Percentiles rank a stretch among this genome's conserved stretches.
These are phyloP conservation scores for Parus major DNA, from an alignment of 2,113 vertebrate species.

Conservation along the genomic window DNA sequence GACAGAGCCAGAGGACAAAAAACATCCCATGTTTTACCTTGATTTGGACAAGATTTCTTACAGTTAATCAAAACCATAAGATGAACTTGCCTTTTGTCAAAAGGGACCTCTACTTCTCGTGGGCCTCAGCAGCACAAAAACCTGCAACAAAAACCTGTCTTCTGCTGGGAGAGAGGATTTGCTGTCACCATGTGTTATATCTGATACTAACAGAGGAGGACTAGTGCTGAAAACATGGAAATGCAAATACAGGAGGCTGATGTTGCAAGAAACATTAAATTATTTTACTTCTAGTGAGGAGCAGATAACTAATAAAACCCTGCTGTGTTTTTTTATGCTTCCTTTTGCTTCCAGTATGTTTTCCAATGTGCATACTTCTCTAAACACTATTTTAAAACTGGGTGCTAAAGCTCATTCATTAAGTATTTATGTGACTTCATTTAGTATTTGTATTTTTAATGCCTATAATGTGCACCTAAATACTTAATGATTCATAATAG, in stretches of 20 bases:
- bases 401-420: not conserved
- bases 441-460: not conserved
- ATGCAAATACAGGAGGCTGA: not conserved
- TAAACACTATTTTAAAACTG: not conserved
- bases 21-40: not conserved
- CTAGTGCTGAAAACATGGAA: not conserved
- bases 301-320: not conserved
- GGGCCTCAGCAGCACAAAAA: not conserved
- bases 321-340: not conserved
- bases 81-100: not conserved
- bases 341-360: not conserved
- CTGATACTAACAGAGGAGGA: not conserved
- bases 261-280: not conserved
- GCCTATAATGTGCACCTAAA: not conserved
- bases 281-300: not conserved
- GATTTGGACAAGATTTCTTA: not conserved
- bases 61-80: not conserved
- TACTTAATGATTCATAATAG: not conserved
- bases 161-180: not conserved
- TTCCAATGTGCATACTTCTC: not conserved
- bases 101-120: not conserved
- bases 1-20: not conserved
- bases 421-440: not conserved
- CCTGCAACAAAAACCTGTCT: not conserved
- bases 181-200: not conserved